Evolutionary conservation across 2,113 vertebrate genomes (phyloP).

Genomic region (Ammodytes marinus): DNA sequence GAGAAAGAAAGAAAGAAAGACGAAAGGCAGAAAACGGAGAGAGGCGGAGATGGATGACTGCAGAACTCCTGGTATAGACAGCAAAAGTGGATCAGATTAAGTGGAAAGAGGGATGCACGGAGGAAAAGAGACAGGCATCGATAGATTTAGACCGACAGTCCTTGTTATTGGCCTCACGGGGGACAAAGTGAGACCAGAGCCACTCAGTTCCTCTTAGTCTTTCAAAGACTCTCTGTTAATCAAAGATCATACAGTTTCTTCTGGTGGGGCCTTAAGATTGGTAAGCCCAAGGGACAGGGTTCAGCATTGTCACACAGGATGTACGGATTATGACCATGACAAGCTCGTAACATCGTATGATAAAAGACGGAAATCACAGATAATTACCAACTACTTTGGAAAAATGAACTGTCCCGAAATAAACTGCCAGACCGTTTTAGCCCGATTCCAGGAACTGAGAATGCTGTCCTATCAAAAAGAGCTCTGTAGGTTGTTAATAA

Average conservation of each 20-base stretch:
- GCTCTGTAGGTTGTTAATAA: not conserved
- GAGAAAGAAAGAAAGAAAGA: conserved; percentile 41
- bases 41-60: conserved; percentile 61
- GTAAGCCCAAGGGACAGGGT: conserved; percentile 11
- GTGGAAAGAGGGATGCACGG: conserved; percentile 32
- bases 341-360: conserved; percentile 31
- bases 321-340: conserved; percentile 7
- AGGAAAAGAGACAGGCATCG: conserved; percentile 15
- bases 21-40: conserved; percentile 42
- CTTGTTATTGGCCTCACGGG: conserved; percentile 59
- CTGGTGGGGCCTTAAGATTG: conserved; percentile 22
- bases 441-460: not conserved
- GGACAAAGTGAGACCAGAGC: conserved; percentile 50
- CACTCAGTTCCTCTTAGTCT: conserved; percentile 41
- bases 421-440: not conserved
- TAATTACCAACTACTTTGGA: not conserved
- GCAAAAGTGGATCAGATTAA: conserved; percentile 65
- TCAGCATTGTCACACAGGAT: conserved; percentile 5
- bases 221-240: conserved; percentile 44
- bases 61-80: conserved; percentile 47
- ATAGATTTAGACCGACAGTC: conserved; percentile 46
- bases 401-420: not conserved
- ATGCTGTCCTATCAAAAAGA: not conserved
- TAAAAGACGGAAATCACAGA: conserved; percentile 15
- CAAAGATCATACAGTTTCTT: conserved; percentile 29